Evolutionary conservation across 2,888 invertebrate genomes (phyloP).

Genomic region (Melanotus villosus): DNA sequence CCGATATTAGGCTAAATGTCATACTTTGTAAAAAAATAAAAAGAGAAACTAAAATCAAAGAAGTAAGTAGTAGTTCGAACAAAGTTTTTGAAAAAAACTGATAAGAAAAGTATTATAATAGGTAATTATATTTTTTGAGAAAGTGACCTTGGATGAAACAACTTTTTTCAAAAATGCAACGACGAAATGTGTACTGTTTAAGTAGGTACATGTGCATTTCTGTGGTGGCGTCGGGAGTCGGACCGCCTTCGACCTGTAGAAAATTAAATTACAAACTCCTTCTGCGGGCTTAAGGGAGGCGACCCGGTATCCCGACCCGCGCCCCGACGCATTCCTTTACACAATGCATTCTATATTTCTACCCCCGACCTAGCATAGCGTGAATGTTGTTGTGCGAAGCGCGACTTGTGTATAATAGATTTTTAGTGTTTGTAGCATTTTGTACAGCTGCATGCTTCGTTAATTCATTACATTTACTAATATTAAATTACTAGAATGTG

Average conservation of each 20-base stretch:
- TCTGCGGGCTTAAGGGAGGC: slow-evolving; percentile 30
- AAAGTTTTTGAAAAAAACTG: slow-evolving; percentile 60
- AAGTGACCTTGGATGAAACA: slow-evolving; percentile 68
- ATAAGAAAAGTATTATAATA: slow-evolving; percentile 64
- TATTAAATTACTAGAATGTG: slow-evolving; percentile 53
- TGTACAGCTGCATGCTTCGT: slow-evolving; percentile 68
- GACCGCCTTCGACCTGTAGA: slow-evolving; percentile 22
- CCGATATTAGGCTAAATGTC: slow-evolving; percentile 67
- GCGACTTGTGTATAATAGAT: slow-evolving; percentile 51
- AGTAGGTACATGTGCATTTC: slow-evolving; percentile 56
- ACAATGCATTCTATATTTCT: slow-evolving; percentile 66
- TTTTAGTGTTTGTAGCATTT: slow-evolving; percentile 67
- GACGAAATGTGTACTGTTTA: slow-evolving; percentile 50
- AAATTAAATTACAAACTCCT: slow-evolving; percentile 15
- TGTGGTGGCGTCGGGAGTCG: slow-evolving; percentile 52
- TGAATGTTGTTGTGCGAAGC: slow-evolving; percentile 50
- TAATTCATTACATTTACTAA: slow-evolving; percentile 61
- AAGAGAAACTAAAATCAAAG: slow-evolving; percentile 59
- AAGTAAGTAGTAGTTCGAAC: slow-evolving; percentile 59
- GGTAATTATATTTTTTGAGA: slow-evolving; percentile 68
- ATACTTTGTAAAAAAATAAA: slow-evolving; percentile 60
- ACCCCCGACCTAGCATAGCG: slow-evolving; percentile 48
- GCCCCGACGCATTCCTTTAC: slow-evolving; percentile 63
- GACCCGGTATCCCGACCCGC: slow-evolving; percentile 32
- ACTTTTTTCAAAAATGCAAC: slow-evolving; percentile 59